These are phyloP conservation scores for Sphaerodactylus townsendi DNA, from an alignment of 2,113 vertebrate species.

Conservation along the genomic window DNA sequence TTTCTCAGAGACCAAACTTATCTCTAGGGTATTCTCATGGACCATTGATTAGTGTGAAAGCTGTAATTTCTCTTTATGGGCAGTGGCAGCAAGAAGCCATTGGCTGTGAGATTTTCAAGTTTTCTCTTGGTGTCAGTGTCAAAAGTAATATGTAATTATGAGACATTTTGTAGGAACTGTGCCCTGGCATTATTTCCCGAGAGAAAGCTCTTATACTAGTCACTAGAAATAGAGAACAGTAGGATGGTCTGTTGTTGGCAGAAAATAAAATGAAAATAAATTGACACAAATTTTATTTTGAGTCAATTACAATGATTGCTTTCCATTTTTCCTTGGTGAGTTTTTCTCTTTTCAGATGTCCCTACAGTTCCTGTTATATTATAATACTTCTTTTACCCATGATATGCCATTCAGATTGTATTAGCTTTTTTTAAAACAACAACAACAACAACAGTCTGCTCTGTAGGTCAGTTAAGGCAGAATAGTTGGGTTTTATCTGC, in stretches of 20 bases:
- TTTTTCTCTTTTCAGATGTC: neutral
- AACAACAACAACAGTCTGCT: conserved; percentile 3
- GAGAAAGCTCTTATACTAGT: conserved; percentile 18
- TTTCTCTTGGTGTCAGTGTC: conserved; percentile 37
- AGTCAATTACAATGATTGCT: neutral
- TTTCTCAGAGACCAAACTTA: neutral
- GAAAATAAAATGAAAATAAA: conserved; percentile 23
- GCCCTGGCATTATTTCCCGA: conserved; percentile 49
- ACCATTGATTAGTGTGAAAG: conserved; percentile 14
- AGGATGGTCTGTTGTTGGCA: conserved; percentile 3
- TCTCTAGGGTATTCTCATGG: conserved; percentile 1
- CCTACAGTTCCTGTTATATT: neutral
- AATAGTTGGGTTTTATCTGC: neutral
- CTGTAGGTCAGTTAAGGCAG: neutral
- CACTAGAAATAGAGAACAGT: conserved; percentile 11
- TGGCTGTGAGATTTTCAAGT: conserved; percentile 18
- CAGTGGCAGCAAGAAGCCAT: neutral
- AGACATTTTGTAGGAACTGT: conserved; percentile 45
- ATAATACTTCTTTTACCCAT: neutral
- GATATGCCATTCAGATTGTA: conserved; percentile 12
- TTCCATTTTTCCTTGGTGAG: neutral
- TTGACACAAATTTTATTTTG: conserved; percentile 23
- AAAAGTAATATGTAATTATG: conserved; percentile 55
- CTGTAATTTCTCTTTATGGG: conserved; percentile 10
- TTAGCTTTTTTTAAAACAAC: conserved; percentile 12